Percentiles rank a stretch among this genome's conserved stretches.
Evolutionary conservation across 2,888 invertebrate species (phyloP).

Genomic region (Pandemis corylana): DNA sequence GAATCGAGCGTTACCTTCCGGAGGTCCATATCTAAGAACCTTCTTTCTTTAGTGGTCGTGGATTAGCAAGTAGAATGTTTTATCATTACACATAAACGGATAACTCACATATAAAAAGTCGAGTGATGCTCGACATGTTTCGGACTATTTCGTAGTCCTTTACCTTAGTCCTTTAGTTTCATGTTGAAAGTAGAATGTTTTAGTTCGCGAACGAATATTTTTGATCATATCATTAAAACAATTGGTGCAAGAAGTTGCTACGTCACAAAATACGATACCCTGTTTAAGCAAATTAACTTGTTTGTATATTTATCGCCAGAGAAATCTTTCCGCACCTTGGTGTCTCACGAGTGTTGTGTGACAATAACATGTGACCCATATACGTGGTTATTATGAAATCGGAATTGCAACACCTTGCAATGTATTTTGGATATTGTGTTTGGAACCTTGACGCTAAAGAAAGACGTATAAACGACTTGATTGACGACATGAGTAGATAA

Average conservation of each 20-base stretch:
- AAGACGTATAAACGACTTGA: background rate
- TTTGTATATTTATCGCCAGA: background rate
- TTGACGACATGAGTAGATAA: background rate
- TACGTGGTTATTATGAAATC: conserved; percentile 5
- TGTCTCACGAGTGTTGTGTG: background rate
- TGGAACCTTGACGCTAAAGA: background rate
- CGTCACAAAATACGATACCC: background rate
- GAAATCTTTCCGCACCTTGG: background rate
- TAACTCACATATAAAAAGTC: too few relatives aligned
- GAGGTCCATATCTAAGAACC: too few relatives aligned
- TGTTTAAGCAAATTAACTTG: background rate
- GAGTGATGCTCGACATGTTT: too few relatives aligned
- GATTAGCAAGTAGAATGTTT: too few relatives aligned
- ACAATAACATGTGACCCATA: conserved; percentile 1
- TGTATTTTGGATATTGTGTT: background rate
- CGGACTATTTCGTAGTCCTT: too few relatives aligned
- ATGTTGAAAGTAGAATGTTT: too few relatives aligned
- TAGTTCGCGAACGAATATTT: background rate
- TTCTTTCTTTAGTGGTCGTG: too few relatives aligned
- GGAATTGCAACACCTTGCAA: background rate
- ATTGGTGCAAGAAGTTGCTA: background rate
- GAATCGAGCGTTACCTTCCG: too few relatives aligned
- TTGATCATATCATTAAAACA: background rate
- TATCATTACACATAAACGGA: too few relatives aligned
- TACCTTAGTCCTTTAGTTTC: too few relatives aligned